Evolutionary conservation across 2,113 vertebrate species (phyloP).

Genomic region (pig (Sus scrofa)): DNA sequence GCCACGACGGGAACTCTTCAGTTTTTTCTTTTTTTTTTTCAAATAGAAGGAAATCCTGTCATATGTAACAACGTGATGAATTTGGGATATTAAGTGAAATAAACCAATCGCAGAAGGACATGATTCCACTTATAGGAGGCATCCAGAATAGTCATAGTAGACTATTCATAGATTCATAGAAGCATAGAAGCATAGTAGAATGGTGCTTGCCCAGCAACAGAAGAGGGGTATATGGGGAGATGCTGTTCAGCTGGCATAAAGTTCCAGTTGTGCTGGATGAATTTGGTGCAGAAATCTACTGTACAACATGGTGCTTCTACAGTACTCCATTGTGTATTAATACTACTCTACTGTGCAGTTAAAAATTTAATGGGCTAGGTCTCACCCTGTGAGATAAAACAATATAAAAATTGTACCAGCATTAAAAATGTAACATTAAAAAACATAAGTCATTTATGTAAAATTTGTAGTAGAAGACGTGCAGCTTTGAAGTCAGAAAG

Average conservation of each 20-base stretch:
- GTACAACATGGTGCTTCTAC: background rate
- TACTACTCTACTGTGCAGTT: background rate
- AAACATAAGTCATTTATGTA: background rate
- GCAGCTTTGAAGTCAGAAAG: background rate
- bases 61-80: background rate
- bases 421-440: background rate
- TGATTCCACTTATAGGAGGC: too few relatives aligned
- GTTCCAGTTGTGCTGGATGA: background rate
- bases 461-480: background rate
- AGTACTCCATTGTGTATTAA: background rate
- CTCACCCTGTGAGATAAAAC: background rate
- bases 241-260: background rate
- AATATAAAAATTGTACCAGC: background rate
- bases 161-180: background rate
- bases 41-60: background rate
- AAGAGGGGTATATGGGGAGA: rapidly evolving
- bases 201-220: background rate
- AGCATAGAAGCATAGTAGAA: background rate
- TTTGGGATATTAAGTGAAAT: background rate
- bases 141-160: background rate
- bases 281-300: too few relatives aligned
- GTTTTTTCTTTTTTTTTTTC: background rate
- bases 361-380: background rate
- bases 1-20: too few relatives aligned
- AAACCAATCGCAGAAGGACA: background rate